Evolutionary conservation across 2,797 vertebrate genomes (phyloP), one percentile per base, ranked within the genome.

Genomic region (Lagodon rhomboides): DNA sequence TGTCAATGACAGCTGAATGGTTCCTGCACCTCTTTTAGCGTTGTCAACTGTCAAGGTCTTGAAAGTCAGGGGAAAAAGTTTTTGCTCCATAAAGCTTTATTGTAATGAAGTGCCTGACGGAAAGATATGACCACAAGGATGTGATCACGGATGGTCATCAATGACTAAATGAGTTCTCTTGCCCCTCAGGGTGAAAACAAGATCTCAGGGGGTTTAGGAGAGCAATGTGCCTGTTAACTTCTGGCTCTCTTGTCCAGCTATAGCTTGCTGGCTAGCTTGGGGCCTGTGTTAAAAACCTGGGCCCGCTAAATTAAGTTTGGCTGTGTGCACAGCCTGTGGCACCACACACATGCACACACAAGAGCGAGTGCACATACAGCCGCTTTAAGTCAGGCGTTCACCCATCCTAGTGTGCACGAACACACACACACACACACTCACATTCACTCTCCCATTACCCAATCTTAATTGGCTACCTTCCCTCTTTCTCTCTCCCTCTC

Each of bases 221-320:
- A 89, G 87, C 88, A 86, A 79, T 82, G 79, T 83, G 88, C 89
- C 89, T 87, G 87, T 92, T 93, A 94, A 92, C 91, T 91, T 92
- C 75, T 89, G 88, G 87, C 87, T 88, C 85, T 85, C 77, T 79
- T 88, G 91, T 90, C 88, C 87, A 91, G 86, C 89, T 80, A 71
- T 73, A 85, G 89, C 88, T 92, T 66, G 62, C 89, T 85, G 81
- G 87, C 85, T 91, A 82, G 89, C 93, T 94, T 76, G 83, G 75
- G 93, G 93, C 93, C 86, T 83, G 90, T 85, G 91, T 91, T 93
- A 93, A 93, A 93, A 92, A 89, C 85, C 87, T 75, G 77, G 86
- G 82, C 82, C 87, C 87, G 88, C 90, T 93, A 95, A 95, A 95
- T 94, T 92, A 95, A 93, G 92, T 93, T 93, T 91, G 93, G 91